Conservation (phyloP, 1,140 invertebrate genomes). For the Drosophila novamexicana region DNA sequence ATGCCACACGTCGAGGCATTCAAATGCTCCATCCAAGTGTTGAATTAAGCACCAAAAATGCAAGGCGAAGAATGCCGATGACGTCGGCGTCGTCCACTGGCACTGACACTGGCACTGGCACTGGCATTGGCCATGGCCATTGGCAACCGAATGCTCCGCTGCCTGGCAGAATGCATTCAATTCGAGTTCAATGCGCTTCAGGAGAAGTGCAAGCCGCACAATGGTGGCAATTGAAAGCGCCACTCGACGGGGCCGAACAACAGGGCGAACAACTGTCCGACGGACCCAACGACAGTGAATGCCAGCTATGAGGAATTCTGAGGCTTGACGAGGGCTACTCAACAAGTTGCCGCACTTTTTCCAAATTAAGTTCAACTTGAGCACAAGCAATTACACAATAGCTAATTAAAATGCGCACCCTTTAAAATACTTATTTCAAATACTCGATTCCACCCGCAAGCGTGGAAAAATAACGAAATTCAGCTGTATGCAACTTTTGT, state of each 20-base stretch:
- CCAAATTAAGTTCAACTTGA: no score
- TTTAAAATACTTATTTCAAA: no score
- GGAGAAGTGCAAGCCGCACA: slow-evolving; percentile 39
- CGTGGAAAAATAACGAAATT: no score
- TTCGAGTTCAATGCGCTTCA: slow-evolving; percentile 39
- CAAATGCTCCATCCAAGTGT: slow-evolving; percentile 60
- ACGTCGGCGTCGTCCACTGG: slow-evolving; percentile 30
- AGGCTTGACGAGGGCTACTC: slow-evolving; percentile 3
- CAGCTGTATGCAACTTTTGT: no score
- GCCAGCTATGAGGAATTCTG: slow-evolving; percentile 17
- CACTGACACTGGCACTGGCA: slow-evolving; percentile 48
- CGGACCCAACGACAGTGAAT: slow-evolving; percentile 15
- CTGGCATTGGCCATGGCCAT: slow-evolving; percentile 11
- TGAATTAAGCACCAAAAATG: slow-evolving; percentile 73
- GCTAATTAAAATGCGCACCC: no score
- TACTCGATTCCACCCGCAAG: no score
- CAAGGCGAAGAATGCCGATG: slow-evolving; percentile 56
- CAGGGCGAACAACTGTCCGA: slow-evolving; percentile 33
- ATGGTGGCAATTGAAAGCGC: slow-evolving; percentile 67
- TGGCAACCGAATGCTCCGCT: slow-evolving; percentile 13
- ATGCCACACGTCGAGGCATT: slow-evolving; percentile 29
- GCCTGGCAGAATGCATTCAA: slow-evolving; percentile 24
- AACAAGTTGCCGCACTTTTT: background rate
- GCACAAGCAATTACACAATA: no score
- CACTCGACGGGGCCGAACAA: slow-evolving; percentile 52